Base-by-base conservation (phyloP, 2,797 vertebrate genomes). In the Apogon hyalosoma region DNA sequence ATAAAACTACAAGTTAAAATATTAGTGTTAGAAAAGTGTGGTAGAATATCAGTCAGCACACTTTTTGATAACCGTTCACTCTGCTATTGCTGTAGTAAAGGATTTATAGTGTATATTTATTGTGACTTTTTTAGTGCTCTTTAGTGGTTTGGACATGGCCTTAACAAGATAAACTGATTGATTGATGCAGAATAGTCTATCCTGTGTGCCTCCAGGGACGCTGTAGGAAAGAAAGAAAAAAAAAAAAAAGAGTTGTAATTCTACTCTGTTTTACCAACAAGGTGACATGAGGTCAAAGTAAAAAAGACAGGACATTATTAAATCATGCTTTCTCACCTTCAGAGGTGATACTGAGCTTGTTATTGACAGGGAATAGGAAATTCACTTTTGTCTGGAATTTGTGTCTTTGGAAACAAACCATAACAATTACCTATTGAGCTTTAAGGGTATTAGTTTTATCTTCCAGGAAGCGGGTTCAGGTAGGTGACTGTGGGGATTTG, bases 341-440 rank as follows among this genome's bases (percentile, higher is more conserved):
- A 61, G 75, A 86, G 74, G 83, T 88, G 79, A 89, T 76, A 75
- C 63, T 14, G 40, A 83, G 80, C 82, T 86, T 88, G 83, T 87
- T 91, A 88, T 88, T 80, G 87, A 90, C 82, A 76, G 74, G 52
- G 88, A 90, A 89, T 83, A 92, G 93, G 92, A 94, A 94, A 95
- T 94, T 94, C 85, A 90, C 89, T 90, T 93, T 90, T 88, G 86
- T 89, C 83, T 88, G 90, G 91, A 93, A 93, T 93, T 90, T 93
- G 79, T 82, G 83, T 93, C n/a, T 52, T 74, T 63, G 67, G 62
- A 36, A 88, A 88, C 76, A 84, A 93, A 90, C 88, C 92, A 92
- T 84, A 92, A 92, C 87, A 93, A 90, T 89, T 85, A 88, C 91
- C 88, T 87, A 87, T 90, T 92, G 90, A 88, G 89, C 91, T 91